A percentile compares a stretch with the other conserved stretches of the same genome.
These are phyloP conservation scores for Tiliqua scincoides DNA, from an alignment of 2,113 vertebrate species.

Conservation along the genomic window DNA sequence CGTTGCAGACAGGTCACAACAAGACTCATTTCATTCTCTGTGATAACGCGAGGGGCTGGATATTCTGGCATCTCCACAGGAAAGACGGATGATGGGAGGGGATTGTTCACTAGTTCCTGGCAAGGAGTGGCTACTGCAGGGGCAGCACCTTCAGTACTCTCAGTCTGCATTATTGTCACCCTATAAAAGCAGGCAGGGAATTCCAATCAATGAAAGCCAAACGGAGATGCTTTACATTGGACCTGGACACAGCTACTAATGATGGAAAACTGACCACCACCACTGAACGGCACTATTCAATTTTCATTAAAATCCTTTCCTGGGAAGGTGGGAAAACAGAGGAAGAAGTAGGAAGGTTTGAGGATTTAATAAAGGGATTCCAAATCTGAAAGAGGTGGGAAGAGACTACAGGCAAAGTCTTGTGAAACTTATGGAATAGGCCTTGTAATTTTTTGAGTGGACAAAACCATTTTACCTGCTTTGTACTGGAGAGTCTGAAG, in stretches of 20 bases:
- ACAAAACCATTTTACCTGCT: slow-evolving; percentile 41
- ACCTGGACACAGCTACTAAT: too few species aligned
- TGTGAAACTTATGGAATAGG: neutral
- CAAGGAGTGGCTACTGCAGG: slow-evolving; percentile 38
- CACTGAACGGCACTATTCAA: neutral
- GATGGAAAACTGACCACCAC: neutral
- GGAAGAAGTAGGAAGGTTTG: neutral
- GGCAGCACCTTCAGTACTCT: slow-evolving; percentile 58
- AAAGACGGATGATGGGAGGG: slow-evolving; percentile 69
- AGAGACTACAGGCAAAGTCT: neutral
- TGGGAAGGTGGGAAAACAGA: neutral
- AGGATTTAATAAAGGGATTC: neutral
- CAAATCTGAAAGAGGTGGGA: too few species aligned
- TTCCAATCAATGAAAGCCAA: neutral
- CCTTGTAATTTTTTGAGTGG: neutral
- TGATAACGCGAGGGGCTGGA: slow-evolving; percentile 81
- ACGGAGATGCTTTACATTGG: neutral
- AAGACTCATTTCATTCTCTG: slow-evolving; percentile 84
- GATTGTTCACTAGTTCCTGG: slow-evolving; percentile 63
- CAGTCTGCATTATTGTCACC: slow-evolving; percentile 34
- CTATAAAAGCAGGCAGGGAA: slow-evolving; percentile 39
- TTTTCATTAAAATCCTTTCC: too few species aligned
- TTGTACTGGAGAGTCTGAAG: slow-evolving; percentile 23
- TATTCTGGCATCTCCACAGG: slow-evolving; percentile 63
- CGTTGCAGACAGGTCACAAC: slow-evolving; percentile 88